Evolutionary conservation across 1,140 invertebrate species (phyloP).

Genomic region (Plectus sambesii): DNA sequence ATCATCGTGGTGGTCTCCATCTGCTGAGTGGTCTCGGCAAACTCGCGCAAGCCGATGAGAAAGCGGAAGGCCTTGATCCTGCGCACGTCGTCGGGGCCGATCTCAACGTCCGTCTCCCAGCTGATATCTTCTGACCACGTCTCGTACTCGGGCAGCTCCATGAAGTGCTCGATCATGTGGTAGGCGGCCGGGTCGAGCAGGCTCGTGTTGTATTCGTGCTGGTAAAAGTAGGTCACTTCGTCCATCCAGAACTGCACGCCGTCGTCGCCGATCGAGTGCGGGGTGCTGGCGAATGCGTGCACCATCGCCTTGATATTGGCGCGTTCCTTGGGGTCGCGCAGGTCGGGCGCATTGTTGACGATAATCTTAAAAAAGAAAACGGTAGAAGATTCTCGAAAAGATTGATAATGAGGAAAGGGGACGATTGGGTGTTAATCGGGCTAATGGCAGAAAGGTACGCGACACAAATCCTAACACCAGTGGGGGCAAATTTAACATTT

Average conservation of each 20-base stretch:
- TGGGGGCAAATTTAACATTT: not conserved
- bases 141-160: constrained; percentile 15
- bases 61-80: constrained; percentile 56
- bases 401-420: too few relatives aligned
- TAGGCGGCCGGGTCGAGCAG: constrained; percentile 40
- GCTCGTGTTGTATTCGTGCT: constrained; percentile 62
- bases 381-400: too few relatives aligned
- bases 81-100: not conserved
- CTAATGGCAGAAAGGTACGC: not conserved
- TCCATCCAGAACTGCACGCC: constrained; percentile 82
- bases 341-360: constrained; percentile 66
- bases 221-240: constrained; percentile 69
- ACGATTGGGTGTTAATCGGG: too few relatives aligned
- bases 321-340: constrained; percentile 66
- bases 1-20: constrained; percentile 75
- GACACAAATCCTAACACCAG: too few relatives aligned
- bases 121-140: constrained; percentile 18
- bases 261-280: constrained; percentile 58
- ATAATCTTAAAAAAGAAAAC: too few relatives aligned
- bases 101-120: constrained; percentile 8
- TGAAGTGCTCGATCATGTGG: constrained; percentile 16
- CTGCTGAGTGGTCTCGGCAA: constrained; percentile 74
- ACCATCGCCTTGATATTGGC: constrained; percentile 66
- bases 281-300: constrained; percentile 62
- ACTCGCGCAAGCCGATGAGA: constrained; percentile 74